Conservation (phyloP, 2,797 vertebrate species). For the Hylomyscus alleni region DNA sequence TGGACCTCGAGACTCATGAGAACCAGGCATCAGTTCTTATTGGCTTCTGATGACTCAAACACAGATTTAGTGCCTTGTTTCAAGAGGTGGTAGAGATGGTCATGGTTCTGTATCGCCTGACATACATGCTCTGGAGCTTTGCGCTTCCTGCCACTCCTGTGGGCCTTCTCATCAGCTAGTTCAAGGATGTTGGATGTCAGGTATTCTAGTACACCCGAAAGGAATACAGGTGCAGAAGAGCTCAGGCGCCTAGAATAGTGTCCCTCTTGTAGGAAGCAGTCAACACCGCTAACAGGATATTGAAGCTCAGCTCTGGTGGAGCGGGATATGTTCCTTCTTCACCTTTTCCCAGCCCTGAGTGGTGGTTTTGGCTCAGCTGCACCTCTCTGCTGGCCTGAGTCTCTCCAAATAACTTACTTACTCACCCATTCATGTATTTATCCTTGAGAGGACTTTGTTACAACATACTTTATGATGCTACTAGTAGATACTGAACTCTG, state of each 20-base stretch:
- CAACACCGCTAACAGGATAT: too few relatives aligned
- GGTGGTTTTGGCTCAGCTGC: background rate
- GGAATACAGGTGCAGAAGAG: background rate
- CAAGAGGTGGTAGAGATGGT: constrained; percentile 86
- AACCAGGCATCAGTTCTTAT: background rate
- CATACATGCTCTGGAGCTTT: constrained; percentile 74
- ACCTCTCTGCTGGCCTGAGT: background rate
- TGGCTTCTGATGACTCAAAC: too few relatives aligned
- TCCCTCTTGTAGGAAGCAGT: too few relatives aligned
- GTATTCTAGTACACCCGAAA: constrained; percentile 84
- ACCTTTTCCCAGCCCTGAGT: background rate
- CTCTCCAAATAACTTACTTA: background rate
- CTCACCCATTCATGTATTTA: too few relatives aligned
- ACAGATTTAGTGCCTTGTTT: constrained; percentile 76
- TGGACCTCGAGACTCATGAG: background rate
- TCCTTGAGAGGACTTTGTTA: background rate
- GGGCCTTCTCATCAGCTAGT: constrained; percentile 87
- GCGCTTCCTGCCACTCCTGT: constrained; percentile 84
- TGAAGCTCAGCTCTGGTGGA: too few relatives aligned
- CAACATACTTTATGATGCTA: constrained; percentile 38
- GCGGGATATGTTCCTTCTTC: too few relatives aligned
- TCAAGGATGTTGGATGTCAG: constrained; percentile 90
- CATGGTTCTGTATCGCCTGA: background rate
- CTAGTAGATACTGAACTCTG: background rate
- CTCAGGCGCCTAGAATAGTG: too few relatives aligned